These are phyloP conservation scores for Corythaixoides concolor DNA, from an alignment of 2,113 vertebrate species.

Conservation along the genomic window DNA sequence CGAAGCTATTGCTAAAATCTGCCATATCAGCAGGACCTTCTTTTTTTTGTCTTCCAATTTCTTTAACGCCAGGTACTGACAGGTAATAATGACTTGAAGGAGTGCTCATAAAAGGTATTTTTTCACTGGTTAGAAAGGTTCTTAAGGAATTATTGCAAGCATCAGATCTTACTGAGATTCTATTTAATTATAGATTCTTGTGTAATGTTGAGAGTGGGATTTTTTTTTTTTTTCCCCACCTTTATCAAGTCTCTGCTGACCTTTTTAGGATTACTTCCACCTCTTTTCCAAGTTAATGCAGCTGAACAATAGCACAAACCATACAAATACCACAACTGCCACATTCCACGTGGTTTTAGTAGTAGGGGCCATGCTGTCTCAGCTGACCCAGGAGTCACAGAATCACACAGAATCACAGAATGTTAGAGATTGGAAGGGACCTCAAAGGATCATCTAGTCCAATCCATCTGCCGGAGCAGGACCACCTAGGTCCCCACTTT, in stretches of 20 bases:
- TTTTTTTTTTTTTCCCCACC: neutral
- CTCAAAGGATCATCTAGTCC: no score
- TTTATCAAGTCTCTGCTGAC: neutral
- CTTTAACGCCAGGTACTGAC: neutral
- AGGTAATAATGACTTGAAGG: constrained; percentile 27
- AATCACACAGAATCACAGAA: no score
- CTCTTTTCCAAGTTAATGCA: neutral
- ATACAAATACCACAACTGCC: rapidly evolving
- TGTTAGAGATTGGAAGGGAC: no score
- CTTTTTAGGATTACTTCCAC: neutral
- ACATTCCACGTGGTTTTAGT: neutral
- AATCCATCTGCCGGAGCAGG: no score
- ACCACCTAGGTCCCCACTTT: neutral
- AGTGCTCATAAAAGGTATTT: neutral
- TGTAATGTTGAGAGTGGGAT: neutral
- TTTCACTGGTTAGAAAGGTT: neutral
- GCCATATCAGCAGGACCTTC: neutral
- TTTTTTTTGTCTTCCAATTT: neutral
- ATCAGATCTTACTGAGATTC: neutral
- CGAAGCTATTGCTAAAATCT: neutral
- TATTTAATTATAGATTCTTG: neutral
- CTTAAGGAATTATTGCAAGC: neutral
- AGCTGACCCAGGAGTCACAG: neutral
- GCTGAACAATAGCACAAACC: neutral
- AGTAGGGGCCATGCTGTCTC: neutral